Evolutionary conservation across 2,113 vertebrate species (phyloP).

Genomic region (Oreochromis spilurus): DNA sequence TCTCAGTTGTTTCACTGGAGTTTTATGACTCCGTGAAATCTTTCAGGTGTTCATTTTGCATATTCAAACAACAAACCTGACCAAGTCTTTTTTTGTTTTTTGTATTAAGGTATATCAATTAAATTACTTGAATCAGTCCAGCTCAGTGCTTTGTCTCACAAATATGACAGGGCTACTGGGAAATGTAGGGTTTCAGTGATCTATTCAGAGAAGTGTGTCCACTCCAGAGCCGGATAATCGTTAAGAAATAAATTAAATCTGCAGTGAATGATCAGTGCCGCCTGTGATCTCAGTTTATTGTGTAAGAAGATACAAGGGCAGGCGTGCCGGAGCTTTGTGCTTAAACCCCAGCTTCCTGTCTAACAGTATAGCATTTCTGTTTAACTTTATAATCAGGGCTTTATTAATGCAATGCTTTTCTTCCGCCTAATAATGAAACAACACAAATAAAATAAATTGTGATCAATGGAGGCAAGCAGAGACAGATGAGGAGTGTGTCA

Average conservation of each 20-base stretch:
- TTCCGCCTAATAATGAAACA: constrained; percentile 78
- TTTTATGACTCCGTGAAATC: background rate
- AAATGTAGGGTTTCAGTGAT: constrained; percentile 41
- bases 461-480: constrained; percentile 79
- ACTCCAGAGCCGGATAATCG: constrained; percentile 45
- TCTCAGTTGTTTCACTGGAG: background rate
- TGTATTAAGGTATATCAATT: background rate
- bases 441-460: constrained; percentile 82
- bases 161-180: constrained; percentile 10
- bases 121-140: background rate
- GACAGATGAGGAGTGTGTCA: constrained; percentile 82
- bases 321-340: constrained; percentile 14
- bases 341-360: constrained; percentile 59
- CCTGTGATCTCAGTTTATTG: constrained; percentile 31
- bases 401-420: constrained; percentile 78
- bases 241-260: constrained; percentile 65
- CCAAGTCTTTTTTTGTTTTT: background rate
- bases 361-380: constrained; percentile 68
- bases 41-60: background rate
- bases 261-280: constrained; percentile 50
- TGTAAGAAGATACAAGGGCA: constrained; percentile 58
- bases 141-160: constrained; percentile 12
- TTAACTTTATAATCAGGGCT: constrained; percentile 76
- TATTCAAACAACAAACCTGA: background rate
- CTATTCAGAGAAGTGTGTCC: constrained; percentile 43